phyloP scores from a whole-genome alignment of 2,797 vertebrate species.

The Otus scops region DNA sequence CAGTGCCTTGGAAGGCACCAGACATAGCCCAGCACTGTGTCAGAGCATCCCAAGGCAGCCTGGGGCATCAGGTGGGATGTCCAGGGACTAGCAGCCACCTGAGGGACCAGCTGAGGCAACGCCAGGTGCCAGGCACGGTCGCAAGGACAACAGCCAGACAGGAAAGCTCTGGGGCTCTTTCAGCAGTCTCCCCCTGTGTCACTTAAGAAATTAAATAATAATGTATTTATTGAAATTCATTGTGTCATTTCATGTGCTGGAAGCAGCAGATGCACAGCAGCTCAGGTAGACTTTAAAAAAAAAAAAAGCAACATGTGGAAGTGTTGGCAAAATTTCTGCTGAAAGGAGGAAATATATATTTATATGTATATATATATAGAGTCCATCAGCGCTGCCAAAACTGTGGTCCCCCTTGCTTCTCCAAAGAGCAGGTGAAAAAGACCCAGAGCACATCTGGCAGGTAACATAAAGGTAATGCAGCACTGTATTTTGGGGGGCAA shows the following conservation, averaged over 20 bases:
- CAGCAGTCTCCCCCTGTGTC: not conserved
- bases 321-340: not conserved
- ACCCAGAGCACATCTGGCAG: not conserved
- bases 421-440: not conserved
- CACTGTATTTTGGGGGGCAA: accelerated
- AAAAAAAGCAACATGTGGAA: not conserved
- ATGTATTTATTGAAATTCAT: not conserved
- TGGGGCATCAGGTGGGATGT: not conserved
- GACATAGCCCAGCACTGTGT: too few relatives aligned
- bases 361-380: accelerated
- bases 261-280: not conserved
- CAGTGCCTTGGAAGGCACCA: not conserved
- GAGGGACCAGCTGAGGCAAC: not conserved
- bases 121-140: not conserved
- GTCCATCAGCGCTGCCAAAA: not conserved
- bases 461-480: not conserved
- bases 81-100: not conserved
- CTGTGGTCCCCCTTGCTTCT: not conserved
- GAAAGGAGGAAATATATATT: not conserved
- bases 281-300: not conserved
- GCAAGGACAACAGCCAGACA: accelerated
- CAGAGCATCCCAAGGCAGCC: not conserved
- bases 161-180: not conserved
- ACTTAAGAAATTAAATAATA: not conserved
- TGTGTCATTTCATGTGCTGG: not conserved